phyloP scores from a whole-genome alignment of 2,797 vertebrate species.

The Alfaro cultratus region DNA sequence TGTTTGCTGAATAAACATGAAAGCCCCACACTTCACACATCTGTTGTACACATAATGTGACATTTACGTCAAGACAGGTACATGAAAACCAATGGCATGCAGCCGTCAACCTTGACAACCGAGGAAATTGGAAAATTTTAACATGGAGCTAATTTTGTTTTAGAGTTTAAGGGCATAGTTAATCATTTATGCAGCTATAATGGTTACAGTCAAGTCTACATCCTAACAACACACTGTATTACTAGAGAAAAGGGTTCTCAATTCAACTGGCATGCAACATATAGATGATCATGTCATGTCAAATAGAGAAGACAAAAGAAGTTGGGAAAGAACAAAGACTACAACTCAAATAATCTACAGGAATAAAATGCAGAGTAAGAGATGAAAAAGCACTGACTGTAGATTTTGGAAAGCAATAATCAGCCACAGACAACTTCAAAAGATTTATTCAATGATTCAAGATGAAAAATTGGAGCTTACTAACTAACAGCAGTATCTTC shows the following conservation, averaged over 20 bases:
- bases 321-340: conserved; percentile 12
- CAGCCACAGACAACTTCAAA: neutral
- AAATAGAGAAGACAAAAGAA: conserved; percentile 55
- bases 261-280: conserved; percentile 23
- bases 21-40: conserved; percentile 13
- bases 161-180: conserved; percentile 3
- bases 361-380: conserved; percentile 23
- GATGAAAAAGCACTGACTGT: neutral
- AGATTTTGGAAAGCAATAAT: neutral
- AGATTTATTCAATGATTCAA: neutral
- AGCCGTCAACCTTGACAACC: conserved; percentile 3
- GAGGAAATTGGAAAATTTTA: conserved; percentile 10
- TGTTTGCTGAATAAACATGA: conserved; percentile 56
- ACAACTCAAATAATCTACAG: conserved; percentile 39
- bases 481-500: neutral
- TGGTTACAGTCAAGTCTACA: neutral
- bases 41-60: conserved; percentile 19
- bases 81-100: conserved; percentile 5
- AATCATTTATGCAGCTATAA: neutral
- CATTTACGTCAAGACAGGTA: conserved; percentile 41
- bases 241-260: neutral
- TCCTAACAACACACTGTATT: neutral
- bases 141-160: conserved; percentile 14
- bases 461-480: neutral
- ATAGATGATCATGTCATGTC: conserved; percentile 52